These are phyloP conservation scores for Cavia porcellus DNA, from an alignment of 2,113 vertebrate species.

Conservation along the genomic window DNA sequence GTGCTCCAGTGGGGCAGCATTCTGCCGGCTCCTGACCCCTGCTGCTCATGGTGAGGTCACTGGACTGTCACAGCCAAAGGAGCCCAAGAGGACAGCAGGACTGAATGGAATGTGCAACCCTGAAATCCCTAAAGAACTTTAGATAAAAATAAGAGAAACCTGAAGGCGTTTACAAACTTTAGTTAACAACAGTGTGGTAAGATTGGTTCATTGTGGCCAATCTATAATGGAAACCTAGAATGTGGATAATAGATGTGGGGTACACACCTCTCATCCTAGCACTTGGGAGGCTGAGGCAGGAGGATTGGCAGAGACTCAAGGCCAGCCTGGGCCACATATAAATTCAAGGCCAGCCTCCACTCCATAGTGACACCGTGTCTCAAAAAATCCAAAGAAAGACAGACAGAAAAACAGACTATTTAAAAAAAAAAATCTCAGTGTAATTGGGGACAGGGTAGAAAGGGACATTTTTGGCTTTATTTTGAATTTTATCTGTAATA, in stretches of 20 bases:
- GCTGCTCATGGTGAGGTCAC: neutral
- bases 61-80: neutral
- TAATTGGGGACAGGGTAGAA: neutral
- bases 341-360: neutral
- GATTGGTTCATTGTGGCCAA: neutral
- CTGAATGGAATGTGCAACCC: rapidly evolving
- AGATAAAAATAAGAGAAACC: neutral
- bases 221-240: neutral
- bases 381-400: neutral
- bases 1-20: rapidly evolving
- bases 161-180: neutral
- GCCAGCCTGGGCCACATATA: neutral
- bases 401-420: neutral
- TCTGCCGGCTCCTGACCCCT: too few relatives aligned
- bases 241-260: neutral
- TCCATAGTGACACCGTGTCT: neutral
- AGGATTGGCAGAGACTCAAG: neutral
- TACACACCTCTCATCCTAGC: neutral
- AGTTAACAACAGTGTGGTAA: neutral
- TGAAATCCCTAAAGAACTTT: neutral
- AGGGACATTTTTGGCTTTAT: neutral
- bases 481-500: neutral
- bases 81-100: neutral
- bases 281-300: neutral
- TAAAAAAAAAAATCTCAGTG: neutral